Conservation (phyloP, 2,888 invertebrate species). For the Ariolimax columbianus region DNA sequence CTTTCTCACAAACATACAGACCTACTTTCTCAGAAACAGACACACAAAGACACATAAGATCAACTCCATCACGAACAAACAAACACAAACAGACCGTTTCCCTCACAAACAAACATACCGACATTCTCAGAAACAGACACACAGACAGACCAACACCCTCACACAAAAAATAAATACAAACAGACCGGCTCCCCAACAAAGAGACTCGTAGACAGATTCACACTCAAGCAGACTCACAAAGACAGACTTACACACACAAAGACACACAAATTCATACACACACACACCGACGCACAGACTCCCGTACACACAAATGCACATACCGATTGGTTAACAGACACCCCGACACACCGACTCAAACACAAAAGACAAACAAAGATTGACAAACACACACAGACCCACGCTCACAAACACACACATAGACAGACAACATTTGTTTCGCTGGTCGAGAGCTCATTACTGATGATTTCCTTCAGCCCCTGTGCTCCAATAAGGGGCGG, state of each 20-base stretch:
- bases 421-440: constrained; percentile 5
- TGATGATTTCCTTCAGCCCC: neutral
- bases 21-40: neutral
- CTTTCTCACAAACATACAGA: too few relatives aligned
- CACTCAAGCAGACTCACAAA: too few relatives aligned
- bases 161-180: too few relatives aligned
- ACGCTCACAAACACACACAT: neutral
- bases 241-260: neutral
- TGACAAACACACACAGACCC: neutral
- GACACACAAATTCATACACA: neutral
- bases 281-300: neutral
- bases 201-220: too few relatives aligned
- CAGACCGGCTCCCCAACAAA: too few relatives aligned
- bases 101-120: too few relatives aligned
- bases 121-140: too few relatives aligned
- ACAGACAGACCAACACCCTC: too few relatives aligned
- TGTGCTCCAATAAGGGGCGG: neutral
- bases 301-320: neutral
- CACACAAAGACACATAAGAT: too few relatives aligned
- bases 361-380: neutral
- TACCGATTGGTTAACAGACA: too few relatives aligned
- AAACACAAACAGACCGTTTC: neutral
- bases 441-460: constrained; percentile 22
- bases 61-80: neutral
- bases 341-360: too few relatives aligned